Evolutionary conservation across 1,140 invertebrate genomes (phyloP), one percentile per base, ranked within the genome.

Genomic region (Kradibia gibbosae): DNA sequence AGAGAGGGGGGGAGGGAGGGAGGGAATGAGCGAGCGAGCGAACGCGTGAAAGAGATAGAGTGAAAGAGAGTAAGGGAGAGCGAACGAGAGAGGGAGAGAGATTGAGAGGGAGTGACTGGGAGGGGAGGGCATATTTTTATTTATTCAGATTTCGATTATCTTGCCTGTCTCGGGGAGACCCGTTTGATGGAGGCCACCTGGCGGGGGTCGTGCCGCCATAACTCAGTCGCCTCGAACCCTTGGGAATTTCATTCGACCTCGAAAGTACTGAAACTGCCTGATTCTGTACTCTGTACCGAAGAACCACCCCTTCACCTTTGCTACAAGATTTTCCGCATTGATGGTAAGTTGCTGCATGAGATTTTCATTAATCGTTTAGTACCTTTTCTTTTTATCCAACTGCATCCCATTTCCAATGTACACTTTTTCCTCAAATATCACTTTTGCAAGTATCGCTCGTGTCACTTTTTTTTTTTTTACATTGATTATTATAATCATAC

Each of bases 111-210:
- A 80, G 60, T 45, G 48, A 31, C 60, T 57, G 28, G 70, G 48
- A 17, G 34, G 70, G 28, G 71, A 48, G 62, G 5, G 62, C 28
- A 20, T 85, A 82, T 85, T 88, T 87, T 87, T 88, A 87, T 87
- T 89, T 88, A 87, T 89, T 88, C 86, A 86, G 85, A 86, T 84
- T 88, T 89, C 86, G 87, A 88, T 89, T 88, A 89, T 88, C 87
- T 86, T 85, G 84, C 80, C 83, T 78, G 86, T 86, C 85, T 85
- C 83, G 75, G 80, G 84, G 85, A 85, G 84, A 85, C 84, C 84
- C 80, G 85, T 85, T 86, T 87, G 85, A 87, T 85, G 85, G 83
- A 86, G 86, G 87, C 87, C 86, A 86, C 86, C 88, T 88, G 86
- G 86, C 73, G 80, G 85, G 84, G 86, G 85, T 86, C 86, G 85